Percentiles rank a stretch among this genome's conserved stretches.
phyloP scores from a whole-genome alignment of 1,140 invertebrate species.

The Calephelis nemesis region DNA sequence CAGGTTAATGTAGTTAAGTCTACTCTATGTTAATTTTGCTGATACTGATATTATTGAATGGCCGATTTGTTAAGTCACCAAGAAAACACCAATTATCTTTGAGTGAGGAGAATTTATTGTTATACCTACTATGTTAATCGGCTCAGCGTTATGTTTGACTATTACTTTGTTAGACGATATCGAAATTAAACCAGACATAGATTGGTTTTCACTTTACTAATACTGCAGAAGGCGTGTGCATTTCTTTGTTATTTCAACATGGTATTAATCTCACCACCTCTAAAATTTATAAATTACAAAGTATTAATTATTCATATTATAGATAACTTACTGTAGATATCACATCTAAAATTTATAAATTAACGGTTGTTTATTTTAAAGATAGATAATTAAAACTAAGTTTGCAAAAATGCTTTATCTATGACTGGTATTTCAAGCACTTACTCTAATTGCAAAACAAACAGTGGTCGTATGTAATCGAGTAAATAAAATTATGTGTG shows the following conservation, averaged over 20 bases:
- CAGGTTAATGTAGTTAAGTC: slow-evolving; percentile 70
- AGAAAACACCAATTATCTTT: slow-evolving; percentile 57
- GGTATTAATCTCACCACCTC: not conserved
- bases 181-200: slow-evolving; percentile 53
- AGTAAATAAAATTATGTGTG: slow-evolving; percentile 9
- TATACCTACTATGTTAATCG: slow-evolving; percentile 50
- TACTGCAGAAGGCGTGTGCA: slow-evolving; percentile 1
- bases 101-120: slow-evolving; percentile 16
- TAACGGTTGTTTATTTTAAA: not conserved
- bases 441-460: slow-evolving; percentile 13
- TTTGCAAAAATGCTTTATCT: not conserved
- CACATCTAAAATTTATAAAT: too few relatives aligned
- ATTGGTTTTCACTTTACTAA: slow-evolving; percentile 48
- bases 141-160: slow-evolving; percentile 50
- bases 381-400: not conserved
- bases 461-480: not conserved
- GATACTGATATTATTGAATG: slow-evolving; percentile 62
- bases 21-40: slow-evolving; percentile 70
- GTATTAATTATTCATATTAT: too few relatives aligned
- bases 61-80: slow-evolving; percentile 70
- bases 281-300: not conserved
- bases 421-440: slow-evolving; percentile 18
- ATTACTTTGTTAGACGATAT: slow-evolving; percentile 48
- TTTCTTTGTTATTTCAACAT: not conserved
- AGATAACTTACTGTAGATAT: too few relatives aligned